Evolutionary conservation across 30 jellyfish, hydroid and myxozoan genomes (phyloP), one percentile per base, ranked within the genome.

Genomic region (Aurelia sp.): DNA sequence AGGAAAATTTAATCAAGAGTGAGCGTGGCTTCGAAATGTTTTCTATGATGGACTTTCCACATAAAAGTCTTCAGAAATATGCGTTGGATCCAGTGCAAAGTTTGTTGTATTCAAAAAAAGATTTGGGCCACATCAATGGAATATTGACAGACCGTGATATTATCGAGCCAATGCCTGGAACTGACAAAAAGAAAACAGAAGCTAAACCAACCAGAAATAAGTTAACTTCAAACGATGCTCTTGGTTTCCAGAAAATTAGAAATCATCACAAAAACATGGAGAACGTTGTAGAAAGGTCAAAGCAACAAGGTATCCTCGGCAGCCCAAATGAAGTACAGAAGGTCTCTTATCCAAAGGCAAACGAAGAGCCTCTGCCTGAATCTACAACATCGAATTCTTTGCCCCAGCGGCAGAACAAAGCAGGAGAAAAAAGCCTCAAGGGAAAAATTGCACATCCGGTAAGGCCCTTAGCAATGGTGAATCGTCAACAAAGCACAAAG

Each of bases 11-110:
- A 47, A 31, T 78, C 37, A 41, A 63, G 31, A 50, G 33, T 6
- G 51, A 61, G n/a, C 71, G 21, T 20, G 93, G 93, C 21, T 72
- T 71, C 61, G 77, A 84, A 60, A 84, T 84, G 93, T 84, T 84
- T 19, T 84, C 93, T 3, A 84, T 84, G 93, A 73, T 84, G 86
- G 93, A 84, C 47, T 71, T 71, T 62, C 93, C 93, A 6, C 64
- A 65, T 31, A 84, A 64, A 47, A 72, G 69, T 60, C 78, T 84
- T 6, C 33, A 74, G 57, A 52, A 44, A 30, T 84, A 84, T 50
- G 70, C 93, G 10, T 31, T 71, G 63, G 87, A 84, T 62, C 87
- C 93, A 8, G 82, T 58, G 53, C 93, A 84, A 27, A 65, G 93
- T 35, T 21, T 71, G 74, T 37, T 84, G 18, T 72, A 84, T 74